phyloP scores from a whole-genome alignment of 2,113 vertebrate genomes.

The Gadus chalcogrammus region DNA sequence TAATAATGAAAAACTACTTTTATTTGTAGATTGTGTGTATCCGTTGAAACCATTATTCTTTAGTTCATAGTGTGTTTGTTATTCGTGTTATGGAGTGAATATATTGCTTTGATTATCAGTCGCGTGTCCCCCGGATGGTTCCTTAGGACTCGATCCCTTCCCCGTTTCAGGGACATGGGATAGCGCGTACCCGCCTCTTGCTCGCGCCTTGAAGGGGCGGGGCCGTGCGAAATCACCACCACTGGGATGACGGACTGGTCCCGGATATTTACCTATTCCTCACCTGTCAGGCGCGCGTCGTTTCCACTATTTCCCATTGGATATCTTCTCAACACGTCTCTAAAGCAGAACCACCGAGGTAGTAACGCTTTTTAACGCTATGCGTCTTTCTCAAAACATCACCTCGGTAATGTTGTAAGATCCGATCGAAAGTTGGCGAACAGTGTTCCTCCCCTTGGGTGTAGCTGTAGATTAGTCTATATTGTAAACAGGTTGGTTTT shows the following conservation, averaged over 20 bases:
- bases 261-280: slow-evolving; percentile 70
- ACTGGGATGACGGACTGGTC: slow-evolving; percentile 60
- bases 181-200: slow-evolving; percentile 13
- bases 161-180: neutral
- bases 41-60: no score
- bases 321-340: slow-evolving; percentile 11
- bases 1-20: no score
- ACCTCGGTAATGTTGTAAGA: slow-evolving; percentile 28
- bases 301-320: slow-evolving; percentile 22
- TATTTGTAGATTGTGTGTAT: no score
- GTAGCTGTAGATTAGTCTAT: slow-evolving; percentile 43
- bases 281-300: slow-evolving; percentile 44
- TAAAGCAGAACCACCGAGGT: slow-evolving; percentile 51
- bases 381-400: slow-evolving; percentile 12
- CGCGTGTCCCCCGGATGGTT: neutral
- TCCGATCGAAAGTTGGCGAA: slow-evolving; percentile 40
- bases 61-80: no score
- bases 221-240: slow-evolving; percentile 46
- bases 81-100: no score
- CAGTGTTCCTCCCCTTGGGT: slow-evolving; percentile 41
- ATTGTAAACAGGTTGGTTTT: slow-evolving; percentile 59
- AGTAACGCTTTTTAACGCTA: slow-evolving; percentile 14
- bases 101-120: neutral
- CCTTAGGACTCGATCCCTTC: neutral
- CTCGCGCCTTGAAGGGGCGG: slow-evolving; percentile 59